Conservation (phyloP, 2,888 invertebrate genomes). For the Drosophila mulleri region DNA sequence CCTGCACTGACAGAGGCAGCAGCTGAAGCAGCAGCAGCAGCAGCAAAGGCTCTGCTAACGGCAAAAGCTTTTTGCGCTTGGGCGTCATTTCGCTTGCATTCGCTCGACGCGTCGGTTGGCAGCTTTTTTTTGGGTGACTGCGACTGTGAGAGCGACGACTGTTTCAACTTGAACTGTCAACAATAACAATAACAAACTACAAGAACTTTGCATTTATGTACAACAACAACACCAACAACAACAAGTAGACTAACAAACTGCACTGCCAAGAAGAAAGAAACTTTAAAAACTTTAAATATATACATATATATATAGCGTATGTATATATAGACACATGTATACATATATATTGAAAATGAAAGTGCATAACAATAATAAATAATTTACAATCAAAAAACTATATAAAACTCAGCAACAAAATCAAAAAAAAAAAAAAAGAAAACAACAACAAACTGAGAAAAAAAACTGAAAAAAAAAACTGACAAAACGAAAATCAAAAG, state of each 20-base stretch:
- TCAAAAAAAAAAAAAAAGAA: constrained; percentile 20
- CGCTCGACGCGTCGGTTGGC: constrained; percentile 80
- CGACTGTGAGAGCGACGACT: constrained; percentile 28
- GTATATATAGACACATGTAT: too few species aligned
- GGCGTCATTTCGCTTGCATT: constrained; percentile 82
- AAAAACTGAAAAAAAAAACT: background rate
- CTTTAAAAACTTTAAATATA: background rate
- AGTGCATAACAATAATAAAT: constrained; percentile 39
- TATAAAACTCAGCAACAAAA: constrained; percentile 1
- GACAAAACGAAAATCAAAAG: constrained; percentile 5
- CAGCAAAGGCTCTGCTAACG: constrained; percentile 42
- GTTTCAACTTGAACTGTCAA: constrained; percentile 37
- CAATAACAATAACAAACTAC: constrained; percentile 39
- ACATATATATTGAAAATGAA: constrained; percentile 20
- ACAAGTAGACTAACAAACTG: constrained; percentile 55
- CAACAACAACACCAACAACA: constrained; percentile 32
- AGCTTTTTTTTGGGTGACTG: constrained; percentile 35
- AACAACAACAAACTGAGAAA: background rate
- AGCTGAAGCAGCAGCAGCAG: constrained; percentile 14
- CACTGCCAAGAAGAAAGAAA: constrained; percentile 59
- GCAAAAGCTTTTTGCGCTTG: constrained; percentile 48
- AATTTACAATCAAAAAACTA: constrained; percentile 30
- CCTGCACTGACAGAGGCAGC: constrained; percentile 41
- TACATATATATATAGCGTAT: constrained; percentile 4
- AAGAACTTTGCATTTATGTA: constrained; percentile 61